These are phyloP conservation scores for Nomada ferruginata DNA, from an alignment of 2,888 invertebrate species.

Conservation along the genomic window DNA sequence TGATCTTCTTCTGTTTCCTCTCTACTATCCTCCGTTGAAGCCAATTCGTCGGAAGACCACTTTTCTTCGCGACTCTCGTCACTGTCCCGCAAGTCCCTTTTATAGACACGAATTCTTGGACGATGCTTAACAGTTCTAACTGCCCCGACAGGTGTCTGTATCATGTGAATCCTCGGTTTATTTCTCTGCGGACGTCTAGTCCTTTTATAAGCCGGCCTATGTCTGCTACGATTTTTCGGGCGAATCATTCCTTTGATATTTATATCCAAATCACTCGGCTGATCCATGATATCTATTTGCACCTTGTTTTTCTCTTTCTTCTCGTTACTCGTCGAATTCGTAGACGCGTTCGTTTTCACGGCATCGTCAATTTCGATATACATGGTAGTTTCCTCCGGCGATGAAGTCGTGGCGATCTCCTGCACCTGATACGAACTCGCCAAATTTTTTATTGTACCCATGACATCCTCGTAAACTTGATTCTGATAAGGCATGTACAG, in stretches of 20 bases:
- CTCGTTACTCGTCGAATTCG: not conserved
- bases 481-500: conserved; percentile 74
- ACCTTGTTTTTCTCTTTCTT: conserved; percentile 13
- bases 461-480: conserved; percentile 81
- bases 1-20: not conserved
- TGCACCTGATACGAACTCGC: conserved; percentile 46
- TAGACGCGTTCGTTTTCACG: not conserved
- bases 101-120: conserved; percentile 53
- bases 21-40: not conserved
- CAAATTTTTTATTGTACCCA: conserved; percentile 79
- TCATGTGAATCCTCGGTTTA: conserved; percentile 15
- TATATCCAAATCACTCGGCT: not conserved
- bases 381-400: conserved; percentile 1
- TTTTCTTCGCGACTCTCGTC: not conserved
- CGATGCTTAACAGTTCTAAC: conserved; percentile 36
- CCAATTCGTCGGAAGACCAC: not conserved
- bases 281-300: conserved; percentile 22
- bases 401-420: conserved; percentile 25
- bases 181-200: conserved; percentile 6
- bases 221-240: conserved; percentile 26
- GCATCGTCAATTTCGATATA: not conserved
- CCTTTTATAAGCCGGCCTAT: conserved; percentile 19
- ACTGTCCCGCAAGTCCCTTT: conserved; percentile 30
- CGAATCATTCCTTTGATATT: conserved; percentile 43
- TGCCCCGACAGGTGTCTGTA: conserved; percentile 1